A percentile compares a stretch with the other conserved stretches of the same genome.
phyloP scores from a whole-genome alignment of 2,113 vertebrate species.

The Menura novaehollandiae region DNA sequence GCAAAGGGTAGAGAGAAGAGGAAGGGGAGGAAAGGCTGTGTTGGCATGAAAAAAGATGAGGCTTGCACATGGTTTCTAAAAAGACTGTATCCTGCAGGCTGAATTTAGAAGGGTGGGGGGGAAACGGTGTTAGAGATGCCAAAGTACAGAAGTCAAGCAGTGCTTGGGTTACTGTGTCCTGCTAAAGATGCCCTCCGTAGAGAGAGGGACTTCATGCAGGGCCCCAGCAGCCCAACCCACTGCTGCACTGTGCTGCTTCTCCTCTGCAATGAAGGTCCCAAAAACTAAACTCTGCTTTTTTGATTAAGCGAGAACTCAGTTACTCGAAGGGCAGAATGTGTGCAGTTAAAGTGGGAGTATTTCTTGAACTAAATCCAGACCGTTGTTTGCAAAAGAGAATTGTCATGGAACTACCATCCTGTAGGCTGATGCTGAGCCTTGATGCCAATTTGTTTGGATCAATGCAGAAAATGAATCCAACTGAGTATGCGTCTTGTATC shows the following conservation, averaged over 20 bases:
- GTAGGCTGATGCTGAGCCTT: background rate
- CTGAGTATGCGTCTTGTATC: accelerated
- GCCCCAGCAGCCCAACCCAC: background rate
- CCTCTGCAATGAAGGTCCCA: background rate
- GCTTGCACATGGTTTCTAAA: background rate
- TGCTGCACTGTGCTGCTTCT: background rate
- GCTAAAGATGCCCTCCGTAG: background rate
- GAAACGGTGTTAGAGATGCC: background rate
- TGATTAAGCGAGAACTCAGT: background rate
- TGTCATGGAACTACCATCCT: accelerated
- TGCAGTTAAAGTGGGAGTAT: background rate
- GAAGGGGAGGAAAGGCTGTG: background rate
- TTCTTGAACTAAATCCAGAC: background rate
- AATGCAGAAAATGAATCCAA: background rate
- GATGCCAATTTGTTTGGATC: background rate
- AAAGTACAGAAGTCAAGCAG: background rate
- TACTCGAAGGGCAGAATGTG: background rate
- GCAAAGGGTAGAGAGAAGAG: background rate
- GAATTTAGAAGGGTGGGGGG: background rate
- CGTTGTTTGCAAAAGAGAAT: background rate
- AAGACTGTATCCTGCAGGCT: background rate
- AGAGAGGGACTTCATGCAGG: background rate
- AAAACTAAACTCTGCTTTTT: background rate
- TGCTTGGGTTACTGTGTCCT: background rate
- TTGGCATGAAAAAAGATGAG: background rate